Evolutionary conservation across 1,140 invertebrate genomes (phyloP).

Genomic region (Philopotamus ludificatus): DNA sequence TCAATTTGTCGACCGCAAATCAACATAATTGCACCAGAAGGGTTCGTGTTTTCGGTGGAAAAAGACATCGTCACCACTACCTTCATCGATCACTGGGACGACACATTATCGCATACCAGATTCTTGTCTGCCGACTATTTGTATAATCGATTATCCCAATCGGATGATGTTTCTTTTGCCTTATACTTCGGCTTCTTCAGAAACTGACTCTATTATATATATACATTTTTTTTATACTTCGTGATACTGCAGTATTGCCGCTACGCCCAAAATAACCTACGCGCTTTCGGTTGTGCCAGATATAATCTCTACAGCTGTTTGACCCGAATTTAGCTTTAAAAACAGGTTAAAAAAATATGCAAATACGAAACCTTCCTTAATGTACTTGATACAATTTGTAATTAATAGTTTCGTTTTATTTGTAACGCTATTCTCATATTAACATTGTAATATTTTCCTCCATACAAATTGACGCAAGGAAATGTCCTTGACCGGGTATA

Average conservation of each 20-base stretch:
- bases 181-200: too few species aligned
- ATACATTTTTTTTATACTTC: not conserved
- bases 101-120: conserved; percentile 21
- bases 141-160: conserved; percentile 11
- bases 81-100: conserved; percentile 12
- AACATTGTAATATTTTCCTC: too few species aligned
- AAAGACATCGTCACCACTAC: too few species aligned
- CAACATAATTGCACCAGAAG: too few species aligned
- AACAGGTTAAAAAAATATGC: too few species aligned
- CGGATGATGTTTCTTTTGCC: not conserved
- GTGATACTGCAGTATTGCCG: not conserved
- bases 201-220: too few species aligned
- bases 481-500: too few species aligned
- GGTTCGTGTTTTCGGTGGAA: too few species aligned
- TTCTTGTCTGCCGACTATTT: conserved; percentile 8
- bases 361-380: too few species aligned
- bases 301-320: conserved; percentile 4
- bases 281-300: not conserved
- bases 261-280: not conserved
- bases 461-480: too few species aligned
- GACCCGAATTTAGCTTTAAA: conserved; percentile 11
- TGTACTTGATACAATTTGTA: not conserved
- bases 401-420: not conserved
- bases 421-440: too few species aligned
- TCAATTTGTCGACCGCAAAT: too few species aligned